Conservation (phyloP, 2,113 vertebrate species). For the Seriola aureovittata region DNA sequence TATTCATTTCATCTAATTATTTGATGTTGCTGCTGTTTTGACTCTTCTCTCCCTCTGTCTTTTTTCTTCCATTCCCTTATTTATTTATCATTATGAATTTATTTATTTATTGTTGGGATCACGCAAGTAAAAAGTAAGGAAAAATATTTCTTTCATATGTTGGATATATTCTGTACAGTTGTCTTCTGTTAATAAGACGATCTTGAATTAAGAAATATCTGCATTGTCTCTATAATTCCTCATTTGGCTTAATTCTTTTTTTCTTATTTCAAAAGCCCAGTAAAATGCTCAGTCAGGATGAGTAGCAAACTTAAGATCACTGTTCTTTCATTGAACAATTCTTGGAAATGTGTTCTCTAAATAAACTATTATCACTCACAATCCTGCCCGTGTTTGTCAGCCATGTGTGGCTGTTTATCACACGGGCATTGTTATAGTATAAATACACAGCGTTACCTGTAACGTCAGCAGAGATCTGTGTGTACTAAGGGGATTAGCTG, state of each 20-base stretch:
- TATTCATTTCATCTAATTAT: neutral
- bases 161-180: neutral
- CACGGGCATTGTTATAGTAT: constrained; percentile 26
- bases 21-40: neutral
- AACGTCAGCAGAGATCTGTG: constrained; percentile 18
- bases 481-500: constrained; percentile 27
- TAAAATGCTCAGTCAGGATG: neutral
- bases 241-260: neutral
- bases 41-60: neutral
- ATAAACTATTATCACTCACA: constrained; percentile 14
- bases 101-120: neutral
- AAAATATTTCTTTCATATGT: neutral
- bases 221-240: neutral
- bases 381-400: constrained; percentile 27
- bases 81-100: no score
- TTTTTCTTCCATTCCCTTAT: no score
- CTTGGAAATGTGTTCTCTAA: constrained; percentile 13
- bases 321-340: constrained; percentile 9
- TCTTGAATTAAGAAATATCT: neutral
- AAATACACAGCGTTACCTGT: constrained; percentile 52
- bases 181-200: neutral
- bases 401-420: constrained; percentile 29
- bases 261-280: neutral
- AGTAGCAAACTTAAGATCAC: neutral
- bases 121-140: neutral